These are phyloP conservation scores for Melopsittacus undulatus DNA, from an alignment of 2,797 vertebrate genomes.

Conservation along the genomic window DNA sequence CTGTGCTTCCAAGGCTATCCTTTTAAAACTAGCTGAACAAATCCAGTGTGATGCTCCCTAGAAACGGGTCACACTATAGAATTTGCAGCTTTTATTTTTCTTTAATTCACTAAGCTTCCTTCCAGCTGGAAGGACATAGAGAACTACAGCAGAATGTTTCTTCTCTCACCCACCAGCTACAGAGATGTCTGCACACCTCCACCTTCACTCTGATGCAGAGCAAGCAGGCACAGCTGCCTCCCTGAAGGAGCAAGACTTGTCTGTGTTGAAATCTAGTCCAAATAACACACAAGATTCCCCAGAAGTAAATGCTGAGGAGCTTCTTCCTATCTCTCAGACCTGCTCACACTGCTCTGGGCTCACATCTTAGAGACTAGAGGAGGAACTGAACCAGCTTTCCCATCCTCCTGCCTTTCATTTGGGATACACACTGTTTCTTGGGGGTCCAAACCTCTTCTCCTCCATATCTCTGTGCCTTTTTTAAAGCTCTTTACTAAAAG, in stretches of 20 bases:
- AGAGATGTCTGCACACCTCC: background rate
- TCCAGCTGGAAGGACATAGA: background rate
- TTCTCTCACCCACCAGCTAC: background rate
- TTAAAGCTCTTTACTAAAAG: background rate
- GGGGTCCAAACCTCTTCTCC: background rate
- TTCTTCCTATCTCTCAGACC: background rate
- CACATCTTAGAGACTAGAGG: background rate
- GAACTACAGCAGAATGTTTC: background rate
- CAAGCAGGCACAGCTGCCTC: background rate
- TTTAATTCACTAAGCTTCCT: background rate
- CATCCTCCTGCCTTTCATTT: background rate
- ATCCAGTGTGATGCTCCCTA: background rate
- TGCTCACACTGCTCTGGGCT: background rate
- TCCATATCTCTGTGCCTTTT: background rate
- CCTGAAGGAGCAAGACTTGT: background rate
- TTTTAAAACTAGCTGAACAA: background rate
- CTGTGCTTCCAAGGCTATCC: background rate
- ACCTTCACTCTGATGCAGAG: background rate
- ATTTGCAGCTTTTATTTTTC: background rate
- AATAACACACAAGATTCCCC: background rate
- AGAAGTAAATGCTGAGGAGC: background rate
- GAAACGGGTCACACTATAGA: background rate
- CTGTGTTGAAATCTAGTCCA: background rate
- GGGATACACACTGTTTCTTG: background rate
- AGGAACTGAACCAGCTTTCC: background rate